Conservation (phyloP, 1,140 invertebrate genomes). For the Leptinotarsa lineolata region DNA sequence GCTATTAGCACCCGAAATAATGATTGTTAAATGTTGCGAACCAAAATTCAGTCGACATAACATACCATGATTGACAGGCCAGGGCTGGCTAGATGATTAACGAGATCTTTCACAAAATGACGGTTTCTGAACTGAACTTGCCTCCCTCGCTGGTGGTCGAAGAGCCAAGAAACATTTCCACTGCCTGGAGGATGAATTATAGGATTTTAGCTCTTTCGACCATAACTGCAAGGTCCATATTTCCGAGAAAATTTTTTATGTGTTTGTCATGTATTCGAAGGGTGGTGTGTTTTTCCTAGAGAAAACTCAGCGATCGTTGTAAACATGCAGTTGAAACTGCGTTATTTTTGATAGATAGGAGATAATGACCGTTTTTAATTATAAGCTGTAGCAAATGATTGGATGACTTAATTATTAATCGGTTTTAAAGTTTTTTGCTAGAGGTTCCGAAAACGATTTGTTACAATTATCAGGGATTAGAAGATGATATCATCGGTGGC, state of each 20-base stretch:
- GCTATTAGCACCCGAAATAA: slow-evolving; percentile 44
- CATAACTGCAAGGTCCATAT: background rate
- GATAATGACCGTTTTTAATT: slow-evolving; percentile 9
- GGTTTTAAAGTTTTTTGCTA: background rate
- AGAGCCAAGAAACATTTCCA: background rate
- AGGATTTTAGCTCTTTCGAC: background rate
- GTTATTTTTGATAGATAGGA: slow-evolving; percentile 17
- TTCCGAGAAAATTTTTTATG: background rate
- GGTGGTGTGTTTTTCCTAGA: slow-evolving; percentile 5
- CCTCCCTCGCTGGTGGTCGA: slow-evolving; percentile 34
- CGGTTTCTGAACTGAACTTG: slow-evolving; percentile 51
- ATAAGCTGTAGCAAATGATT: background rate
- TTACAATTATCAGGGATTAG: too few relatives aligned
- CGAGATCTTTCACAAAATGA: slow-evolving; percentile 54
- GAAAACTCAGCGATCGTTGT: slow-evolving; percentile 32
- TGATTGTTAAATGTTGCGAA: slow-evolving; percentile 42
- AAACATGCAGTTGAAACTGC: slow-evolving; percentile 37
- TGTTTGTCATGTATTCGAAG: background rate
- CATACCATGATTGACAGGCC: slow-evolving; percentile 53
- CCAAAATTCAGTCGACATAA: slow-evolving; percentile 42
- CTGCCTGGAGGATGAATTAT: background rate
- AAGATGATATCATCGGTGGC: too few relatives aligned
- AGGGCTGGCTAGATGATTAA: slow-evolving; percentile 53
- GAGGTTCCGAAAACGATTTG: too few relatives aligned
- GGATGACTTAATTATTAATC: slow-evolving; percentile 2